These are phyloP conservation scores for Cephus pygmeus DNA, from an alignment of 2,888 invertebrate species.

Conservation along the genomic window DNA sequence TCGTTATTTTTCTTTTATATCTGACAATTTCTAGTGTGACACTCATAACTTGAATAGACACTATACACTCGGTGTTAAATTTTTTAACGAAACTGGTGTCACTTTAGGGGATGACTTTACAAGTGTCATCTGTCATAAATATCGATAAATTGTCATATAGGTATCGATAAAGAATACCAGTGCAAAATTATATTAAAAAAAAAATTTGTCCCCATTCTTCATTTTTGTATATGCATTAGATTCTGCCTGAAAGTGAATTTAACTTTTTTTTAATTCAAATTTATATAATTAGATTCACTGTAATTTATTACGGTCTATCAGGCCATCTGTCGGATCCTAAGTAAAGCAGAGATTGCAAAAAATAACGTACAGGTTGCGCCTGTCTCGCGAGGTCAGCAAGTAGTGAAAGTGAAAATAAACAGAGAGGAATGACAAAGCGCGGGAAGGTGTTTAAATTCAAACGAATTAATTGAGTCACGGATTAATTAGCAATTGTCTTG, in stretches of 20 bases:
- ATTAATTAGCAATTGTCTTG: background rate
- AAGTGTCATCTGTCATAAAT: background rate
- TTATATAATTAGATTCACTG: background rate
- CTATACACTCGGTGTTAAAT: background rate
- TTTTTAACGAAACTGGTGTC: background rate
- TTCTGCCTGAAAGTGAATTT: background rate
- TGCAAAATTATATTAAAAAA: background rate
- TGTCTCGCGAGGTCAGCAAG: background rate
- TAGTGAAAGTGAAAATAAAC: background rate
- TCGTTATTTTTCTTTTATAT: background rate
- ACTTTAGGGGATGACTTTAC: background rate
- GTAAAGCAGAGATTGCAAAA: background rate
- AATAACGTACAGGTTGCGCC: background rate
- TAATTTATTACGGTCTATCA: background rate
- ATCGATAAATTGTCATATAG: background rate
- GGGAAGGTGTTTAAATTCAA: background rate
- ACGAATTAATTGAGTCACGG: background rate
- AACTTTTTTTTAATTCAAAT: background rate
- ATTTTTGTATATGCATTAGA: background rate
- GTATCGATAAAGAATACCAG: background rate
- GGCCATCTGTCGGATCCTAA: background rate
- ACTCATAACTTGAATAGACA: background rate
- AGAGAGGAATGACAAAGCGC: background rate
- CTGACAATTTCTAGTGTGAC: background rate
- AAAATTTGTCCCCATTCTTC: background rate